Base-by-base conservation (phyloP, 92 coral and sea anemone species). In the Umimayanthus kanabou region DNA sequence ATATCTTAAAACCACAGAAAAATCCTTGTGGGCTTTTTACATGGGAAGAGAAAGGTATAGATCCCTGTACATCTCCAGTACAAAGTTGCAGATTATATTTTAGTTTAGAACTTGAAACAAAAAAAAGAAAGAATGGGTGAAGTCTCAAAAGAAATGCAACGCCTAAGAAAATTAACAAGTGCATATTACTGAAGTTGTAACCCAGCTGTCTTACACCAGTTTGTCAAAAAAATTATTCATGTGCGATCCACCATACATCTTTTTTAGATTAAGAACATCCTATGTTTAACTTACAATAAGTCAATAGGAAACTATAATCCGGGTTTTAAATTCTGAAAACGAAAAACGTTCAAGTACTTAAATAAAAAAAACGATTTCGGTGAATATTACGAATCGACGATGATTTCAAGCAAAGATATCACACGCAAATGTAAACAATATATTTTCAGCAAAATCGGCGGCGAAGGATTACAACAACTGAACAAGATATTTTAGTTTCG, bases 341-440 rank as follows among this genome's bases (percentile, higher is more conserved):
- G 74, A 14, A 71, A 49, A 83, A 69, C 25, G 42, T 61, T 81
- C 85, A 81, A 66, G 55, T 66, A 42, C 58, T 40, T 82, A n/a
- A 47, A 82, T n/a, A 82, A 43, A 81, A 81, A 82, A 69, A 72
- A 43, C 25, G 72, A 67, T 39, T 81, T 81, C 73, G 73, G 49
- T 45, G 45, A 81, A 65, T 39, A 33, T 45, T 83, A 28, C 61
- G 39, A 73, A n/a, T 23, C 29, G 81, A 77, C 39, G 42, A 47
- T 7, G 78, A 45, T 83, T 83, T 71, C 65, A 83, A 83, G 76
- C 57, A 83, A 57, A 83, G 78, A 83, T 83, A 83, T 29, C 64
- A 30, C 74, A 18, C 40, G 5, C 64, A 82, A 88, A 87, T 82
- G 86, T 88, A 88, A 91, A 91, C 89, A 91, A 88, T 88, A 88